Conservation (phyloP, 2,113 vertebrate species). For the Zosterops pallidus region DNA sequence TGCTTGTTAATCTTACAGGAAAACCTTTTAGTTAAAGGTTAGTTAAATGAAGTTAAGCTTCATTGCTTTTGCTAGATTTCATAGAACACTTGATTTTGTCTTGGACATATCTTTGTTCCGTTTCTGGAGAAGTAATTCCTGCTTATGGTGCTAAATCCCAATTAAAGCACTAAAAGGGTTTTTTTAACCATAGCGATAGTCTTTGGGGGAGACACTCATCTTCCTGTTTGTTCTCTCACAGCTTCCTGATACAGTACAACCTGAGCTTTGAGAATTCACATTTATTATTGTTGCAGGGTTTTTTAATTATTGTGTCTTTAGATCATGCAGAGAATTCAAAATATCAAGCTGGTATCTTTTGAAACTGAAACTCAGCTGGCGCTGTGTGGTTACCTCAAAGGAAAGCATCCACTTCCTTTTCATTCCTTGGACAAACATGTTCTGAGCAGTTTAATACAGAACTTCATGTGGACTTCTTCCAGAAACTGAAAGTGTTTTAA, state of each 20-base stretch:
- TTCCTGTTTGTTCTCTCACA: neutral
- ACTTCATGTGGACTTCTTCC: neutral
- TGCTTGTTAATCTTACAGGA: neutral
- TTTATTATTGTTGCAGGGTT: rapidly evolving
- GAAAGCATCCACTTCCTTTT: neutral
- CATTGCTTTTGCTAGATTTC: neutral
- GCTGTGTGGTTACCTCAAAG: neutral
- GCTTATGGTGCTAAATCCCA: neutral
- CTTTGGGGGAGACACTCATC: neutral
- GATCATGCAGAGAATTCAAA: neutral
- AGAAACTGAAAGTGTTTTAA: neutral
- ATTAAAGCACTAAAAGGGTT: neutral
- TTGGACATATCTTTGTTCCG: neutral
- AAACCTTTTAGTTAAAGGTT: neutral
- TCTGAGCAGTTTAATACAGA: neutral
- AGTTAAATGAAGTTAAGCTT: neutral
- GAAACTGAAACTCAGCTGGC: neutral
- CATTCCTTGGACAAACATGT: neutral
- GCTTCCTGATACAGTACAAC: neutral
- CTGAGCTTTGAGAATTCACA: neutral
- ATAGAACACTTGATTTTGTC: neutral
- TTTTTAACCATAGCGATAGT: neutral
- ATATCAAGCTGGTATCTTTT: neutral
- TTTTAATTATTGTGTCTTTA: neutral
- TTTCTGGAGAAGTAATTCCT: neutral